phyloP scores from a whole-genome alignment of 2,888 invertebrate genomes.

The Caenorhabditis imperialis region DNA sequence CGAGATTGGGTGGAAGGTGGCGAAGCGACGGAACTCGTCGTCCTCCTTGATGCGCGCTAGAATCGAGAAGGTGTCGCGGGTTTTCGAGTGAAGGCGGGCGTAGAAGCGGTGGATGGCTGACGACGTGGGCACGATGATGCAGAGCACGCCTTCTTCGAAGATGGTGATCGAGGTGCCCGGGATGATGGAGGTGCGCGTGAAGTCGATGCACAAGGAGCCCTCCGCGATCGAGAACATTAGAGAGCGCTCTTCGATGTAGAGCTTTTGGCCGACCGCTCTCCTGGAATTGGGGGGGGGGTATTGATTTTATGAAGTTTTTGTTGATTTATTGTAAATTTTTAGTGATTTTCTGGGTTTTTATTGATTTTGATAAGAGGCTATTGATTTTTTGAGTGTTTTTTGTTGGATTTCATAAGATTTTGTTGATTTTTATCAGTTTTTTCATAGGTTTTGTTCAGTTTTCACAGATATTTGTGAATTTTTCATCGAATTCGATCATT shows the following conservation, averaged over 20 bases:
- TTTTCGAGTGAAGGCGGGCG: constrained; percentile 35
- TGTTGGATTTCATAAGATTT: too few relatives aligned
- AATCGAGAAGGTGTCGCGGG: constrained; percentile 45
- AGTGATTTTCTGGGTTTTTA: too few relatives aligned
- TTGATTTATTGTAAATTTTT: too few relatives aligned
- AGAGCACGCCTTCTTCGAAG: constrained; percentile 56
- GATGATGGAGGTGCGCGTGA: constrained; percentile 68
- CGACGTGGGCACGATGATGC: constrained; percentile 72
- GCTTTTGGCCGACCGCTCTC: constrained; percentile 70
- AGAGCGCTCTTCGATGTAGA: constrained; percentile 71
- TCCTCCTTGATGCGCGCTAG: constrained; percentile 54
- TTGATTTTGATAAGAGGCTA: too few relatives aligned
- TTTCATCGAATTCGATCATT: neutral
- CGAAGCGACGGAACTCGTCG: constrained; percentile 51
- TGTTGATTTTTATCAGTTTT: too few relatives aligned
- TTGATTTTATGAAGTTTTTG: too few relatives aligned
- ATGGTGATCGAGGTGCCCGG: constrained; percentile 62
- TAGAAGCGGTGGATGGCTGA: constrained; percentile 72
- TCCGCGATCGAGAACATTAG: constrained; percentile 57
- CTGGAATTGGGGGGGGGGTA: too few relatives aligned
- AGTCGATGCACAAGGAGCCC: constrained; percentile 70
- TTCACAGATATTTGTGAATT: neutral
- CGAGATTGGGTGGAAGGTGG: constrained; percentile 55
- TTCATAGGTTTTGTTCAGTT: too few relatives aligned
- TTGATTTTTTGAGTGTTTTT: too few relatives aligned